Conservation (phyloP, 1,140 invertebrate species). For the Cataglyphis hispanica region DNA sequence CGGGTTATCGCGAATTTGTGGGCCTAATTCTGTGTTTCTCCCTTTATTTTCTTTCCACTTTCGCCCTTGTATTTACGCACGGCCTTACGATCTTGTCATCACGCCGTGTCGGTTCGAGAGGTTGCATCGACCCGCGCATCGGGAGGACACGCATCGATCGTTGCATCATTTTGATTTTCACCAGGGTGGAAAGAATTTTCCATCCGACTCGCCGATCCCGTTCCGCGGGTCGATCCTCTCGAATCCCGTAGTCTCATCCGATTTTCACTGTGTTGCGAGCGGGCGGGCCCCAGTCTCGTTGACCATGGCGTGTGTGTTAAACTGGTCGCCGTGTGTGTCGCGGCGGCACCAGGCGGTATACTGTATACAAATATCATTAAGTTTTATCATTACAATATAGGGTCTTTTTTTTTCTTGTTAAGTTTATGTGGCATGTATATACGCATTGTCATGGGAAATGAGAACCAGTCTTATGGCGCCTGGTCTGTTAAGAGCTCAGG, state of each 20-base stretch:
- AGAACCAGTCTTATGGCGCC: constrained; percentile 87
- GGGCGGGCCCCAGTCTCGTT: constrained; percentile 81
- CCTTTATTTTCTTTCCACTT: constrained; percentile 22
- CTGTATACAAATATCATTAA: constrained; percentile 87
- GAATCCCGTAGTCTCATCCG: constrained; percentile 52
- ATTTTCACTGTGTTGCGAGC: constrained; percentile 80
- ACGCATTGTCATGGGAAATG: constrained; percentile 86
- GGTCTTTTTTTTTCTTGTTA: constrained; percentile 73
- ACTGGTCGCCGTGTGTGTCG: constrained; percentile 75
- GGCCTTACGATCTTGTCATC: constrained; percentile 42
- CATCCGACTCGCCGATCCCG: constrained; percentile 17
- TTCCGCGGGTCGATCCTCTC: constrained; percentile 58
- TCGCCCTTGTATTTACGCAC: constrained; percentile 41
- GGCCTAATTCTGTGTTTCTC: constrained; percentile 57
- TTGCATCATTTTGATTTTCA: constrained; percentile 53
- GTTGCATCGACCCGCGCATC: constrained; percentile 39
- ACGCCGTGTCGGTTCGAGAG: constrained; percentile 51
- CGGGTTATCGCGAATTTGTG: constrained; percentile 74
- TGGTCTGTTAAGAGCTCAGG: constrained; percentile 81
- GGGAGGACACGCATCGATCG: constrained; percentile 38
- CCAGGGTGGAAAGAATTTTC: neutral
- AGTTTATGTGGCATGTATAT: constrained; percentile 86
- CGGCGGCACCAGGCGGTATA: constrained; percentile 79
- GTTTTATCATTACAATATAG: constrained; percentile 85
- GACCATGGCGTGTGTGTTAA: constrained; percentile 80